These are phyloP conservation scores for Rotaria magnacalcarata DNA, from an alignment of 2,888 invertebrate genomes.

Conservation along the genomic window DNA sequence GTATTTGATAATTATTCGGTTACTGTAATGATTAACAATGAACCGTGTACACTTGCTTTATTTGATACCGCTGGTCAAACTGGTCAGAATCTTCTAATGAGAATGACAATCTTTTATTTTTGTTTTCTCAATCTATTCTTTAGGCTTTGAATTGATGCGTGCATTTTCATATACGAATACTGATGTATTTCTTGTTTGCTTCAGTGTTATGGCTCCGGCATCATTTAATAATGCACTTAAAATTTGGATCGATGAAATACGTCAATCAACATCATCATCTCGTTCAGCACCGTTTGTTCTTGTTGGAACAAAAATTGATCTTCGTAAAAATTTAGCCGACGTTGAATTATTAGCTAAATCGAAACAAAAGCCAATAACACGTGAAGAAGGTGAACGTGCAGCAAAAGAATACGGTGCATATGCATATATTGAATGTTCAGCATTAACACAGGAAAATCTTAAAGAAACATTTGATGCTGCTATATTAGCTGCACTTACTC, in stretches of 20 bases:
- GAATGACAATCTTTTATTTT: background rate
- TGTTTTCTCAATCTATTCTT: background rate
- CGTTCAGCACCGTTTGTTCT: background rate
- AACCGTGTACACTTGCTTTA: constrained; percentile 15
- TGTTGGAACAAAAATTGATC: constrained; percentile 24
- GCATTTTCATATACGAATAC: constrained; percentile 24
- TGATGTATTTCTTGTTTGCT: constrained; percentile 28
- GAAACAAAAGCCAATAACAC: constrained; percentile 30
- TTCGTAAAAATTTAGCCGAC: background rate
- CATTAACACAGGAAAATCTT: constrained; percentile 33
- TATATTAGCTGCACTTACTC: background rate
- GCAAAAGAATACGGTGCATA: constrained; percentile 22
- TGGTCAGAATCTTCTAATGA: background rate
- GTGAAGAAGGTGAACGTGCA: constrained; percentile 21
- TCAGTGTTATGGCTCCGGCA: constrained; percentile 25
- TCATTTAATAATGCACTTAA: constrained; percentile 32
- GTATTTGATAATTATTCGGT: constrained; percentile 31
- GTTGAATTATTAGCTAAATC: constrained; percentile 20
- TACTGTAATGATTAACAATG: background rate
- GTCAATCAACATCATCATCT: background rate
- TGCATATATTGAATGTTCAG: constrained; percentile 28
- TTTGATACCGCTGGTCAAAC: constrained; percentile 23
- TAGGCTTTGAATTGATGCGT: constrained; percentile 5
- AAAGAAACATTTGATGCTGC: constrained; percentile 30
- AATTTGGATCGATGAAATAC: background rate